Evolutionary conservation across 1,140 invertebrate genomes (phyloP).

Genomic region (Sweltsa coloradensis): DNA sequence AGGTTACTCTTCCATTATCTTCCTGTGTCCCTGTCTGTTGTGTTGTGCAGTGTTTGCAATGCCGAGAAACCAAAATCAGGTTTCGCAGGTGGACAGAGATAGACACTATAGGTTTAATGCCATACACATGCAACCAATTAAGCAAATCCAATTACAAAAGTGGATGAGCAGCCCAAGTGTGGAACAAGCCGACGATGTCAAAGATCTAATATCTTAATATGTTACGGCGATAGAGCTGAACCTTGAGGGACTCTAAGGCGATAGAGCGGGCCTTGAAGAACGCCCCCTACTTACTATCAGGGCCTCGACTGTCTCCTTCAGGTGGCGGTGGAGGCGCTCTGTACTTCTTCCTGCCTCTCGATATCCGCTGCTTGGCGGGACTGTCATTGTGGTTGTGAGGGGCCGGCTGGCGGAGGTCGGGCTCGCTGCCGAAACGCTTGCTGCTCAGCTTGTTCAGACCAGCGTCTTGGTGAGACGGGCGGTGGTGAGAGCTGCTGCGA

Average conservation of each 20-base stretch:
- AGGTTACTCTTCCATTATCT: too few species aligned
- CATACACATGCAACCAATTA: too few species aligned
- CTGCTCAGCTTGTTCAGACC: not conserved
- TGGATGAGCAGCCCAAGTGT: too few species aligned
- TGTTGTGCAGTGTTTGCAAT: too few species aligned
- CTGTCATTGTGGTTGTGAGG: constrained; percentile 22
- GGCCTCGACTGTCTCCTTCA: not conserved
- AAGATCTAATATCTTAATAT: too few species aligned
- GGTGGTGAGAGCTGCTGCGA: not conserved
- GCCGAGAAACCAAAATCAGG: too few species aligned
- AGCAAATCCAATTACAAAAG: too few species aligned
- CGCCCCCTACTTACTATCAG: not conserved
- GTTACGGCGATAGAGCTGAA: too few species aligned
- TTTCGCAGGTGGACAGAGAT: too few species aligned
- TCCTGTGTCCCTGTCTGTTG: too few species aligned
- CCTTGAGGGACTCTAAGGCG: not conserved
- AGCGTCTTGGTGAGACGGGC: not conserved
- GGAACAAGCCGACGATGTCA: too few species aligned
- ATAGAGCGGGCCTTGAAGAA: not conserved
- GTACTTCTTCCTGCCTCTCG: constrained; percentile 27
- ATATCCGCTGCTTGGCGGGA: constrained; percentile 30
- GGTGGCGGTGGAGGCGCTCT: constrained; percentile 27
- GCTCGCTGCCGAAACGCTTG: constrained; percentile 57
- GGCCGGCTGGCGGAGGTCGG: constrained; percentile 40
- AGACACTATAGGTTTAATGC: too few species aligned